phyloP scores from a whole-genome alignment of 2,113 vertebrate species.

The Nothobranchius furzeri region DNA sequence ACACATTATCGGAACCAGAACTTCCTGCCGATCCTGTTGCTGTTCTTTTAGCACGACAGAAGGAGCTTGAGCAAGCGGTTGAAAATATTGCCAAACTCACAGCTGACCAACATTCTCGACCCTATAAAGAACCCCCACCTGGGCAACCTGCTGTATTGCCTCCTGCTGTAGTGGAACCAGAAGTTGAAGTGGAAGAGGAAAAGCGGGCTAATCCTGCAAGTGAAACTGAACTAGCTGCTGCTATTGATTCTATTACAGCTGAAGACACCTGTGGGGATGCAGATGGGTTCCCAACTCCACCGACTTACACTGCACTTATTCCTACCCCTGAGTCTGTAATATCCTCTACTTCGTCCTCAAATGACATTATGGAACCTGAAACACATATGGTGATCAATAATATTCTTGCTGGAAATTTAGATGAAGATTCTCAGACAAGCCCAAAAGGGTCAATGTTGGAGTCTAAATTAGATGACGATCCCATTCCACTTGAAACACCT shows the following conservation, averaged over 20 bases:
- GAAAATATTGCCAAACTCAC: constrained; percentile 95
- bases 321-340: constrained; percentile 78
- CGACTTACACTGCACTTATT: constrained; percentile 76
- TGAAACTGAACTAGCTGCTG: constrained; percentile 94
- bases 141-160: constrained; percentile 74
- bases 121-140: constrained; percentile 83
- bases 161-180: constrained; percentile 68
- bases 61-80: constrained; percentile 93
- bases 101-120: constrained; percentile 75
- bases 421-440: constrained; percentile 49
- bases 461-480: constrained; percentile 67
- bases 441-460: constrained; percentile 42
- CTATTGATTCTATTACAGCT: constrained; percentile 95
- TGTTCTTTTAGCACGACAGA: constrained; percentile 87
- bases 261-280: constrained; percentile 87
- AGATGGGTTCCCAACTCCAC: constrained; percentile 84
- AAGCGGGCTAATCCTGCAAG: constrained; percentile 90
- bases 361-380: constrained; percentile 85
- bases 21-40: constrained; percentile 79
- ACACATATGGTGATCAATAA: constrained; percentile 83
- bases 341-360: constrained; percentile 71
- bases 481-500: constrained; percentile 73
- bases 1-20: constrained; percentile 73
- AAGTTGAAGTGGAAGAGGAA: constrained; percentile 82
- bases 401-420: constrained; percentile 76